Conservation (phyloP, 2,888 invertebrate genomes). For the Eucriotettix oculatus region DNA sequence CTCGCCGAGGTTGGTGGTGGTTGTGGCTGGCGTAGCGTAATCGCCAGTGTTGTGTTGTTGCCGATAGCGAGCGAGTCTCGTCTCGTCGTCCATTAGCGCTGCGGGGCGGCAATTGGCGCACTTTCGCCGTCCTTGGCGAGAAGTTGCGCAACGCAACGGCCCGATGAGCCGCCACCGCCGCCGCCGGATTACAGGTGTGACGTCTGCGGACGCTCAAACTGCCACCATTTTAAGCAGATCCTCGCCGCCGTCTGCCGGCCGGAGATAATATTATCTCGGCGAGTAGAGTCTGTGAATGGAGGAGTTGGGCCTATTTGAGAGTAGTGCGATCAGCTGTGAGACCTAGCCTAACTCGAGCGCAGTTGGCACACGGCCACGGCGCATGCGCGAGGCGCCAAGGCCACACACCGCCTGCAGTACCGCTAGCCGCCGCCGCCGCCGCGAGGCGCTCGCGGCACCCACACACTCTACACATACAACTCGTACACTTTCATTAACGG, state of each 20-base stretch:
- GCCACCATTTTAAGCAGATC: too few species aligned
- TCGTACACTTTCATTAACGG: too few species aligned
- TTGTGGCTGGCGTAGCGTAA: background rate
- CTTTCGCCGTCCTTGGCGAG: background rate
- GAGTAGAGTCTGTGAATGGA: background rate
- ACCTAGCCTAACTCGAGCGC: background rate
- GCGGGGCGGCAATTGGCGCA: background rate
- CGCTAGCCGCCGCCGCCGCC: background rate
- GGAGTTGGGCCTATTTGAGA: background rate
- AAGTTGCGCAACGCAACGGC: background rate
- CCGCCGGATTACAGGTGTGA: too few species aligned
- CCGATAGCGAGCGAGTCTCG: too few species aligned
- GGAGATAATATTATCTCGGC: background rate
- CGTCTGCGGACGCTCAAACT: too few species aligned
- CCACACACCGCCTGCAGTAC: background rate
- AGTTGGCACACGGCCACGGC: background rate
- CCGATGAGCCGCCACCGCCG: too few species aligned
- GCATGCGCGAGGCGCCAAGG: background rate
- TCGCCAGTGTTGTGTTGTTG: background rate
- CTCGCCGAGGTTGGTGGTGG: too few species aligned
- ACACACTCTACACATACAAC: too few species aligned
- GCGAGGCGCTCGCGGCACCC: background rate
- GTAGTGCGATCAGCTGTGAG: background rate
- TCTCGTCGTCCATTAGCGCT: background rate
- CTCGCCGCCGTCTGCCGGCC: too few species aligned